Conservation (phyloP, 1,140 invertebrate genomes). For the Lordiphosa clarofinis region DNA sequence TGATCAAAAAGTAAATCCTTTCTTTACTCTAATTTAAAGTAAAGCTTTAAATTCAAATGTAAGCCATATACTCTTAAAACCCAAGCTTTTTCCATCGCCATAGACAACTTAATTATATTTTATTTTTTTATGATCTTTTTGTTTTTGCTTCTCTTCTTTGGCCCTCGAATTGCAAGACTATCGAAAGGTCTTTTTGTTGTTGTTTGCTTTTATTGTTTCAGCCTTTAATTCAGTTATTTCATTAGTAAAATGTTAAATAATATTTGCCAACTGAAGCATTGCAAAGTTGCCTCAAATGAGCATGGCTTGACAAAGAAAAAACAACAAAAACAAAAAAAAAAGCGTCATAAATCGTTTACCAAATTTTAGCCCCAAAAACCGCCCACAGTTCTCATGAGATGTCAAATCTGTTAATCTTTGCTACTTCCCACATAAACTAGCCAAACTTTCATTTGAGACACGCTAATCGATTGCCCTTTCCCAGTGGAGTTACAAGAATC, state of each 20-base stretch:
- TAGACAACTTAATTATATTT: background rate
- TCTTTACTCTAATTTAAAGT: slow-evolving; percentile 5
- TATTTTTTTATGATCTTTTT: slow-evolving; percentile 5
- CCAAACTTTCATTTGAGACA: slow-evolving; percentile 20
- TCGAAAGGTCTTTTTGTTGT: slow-evolving; percentile 13
- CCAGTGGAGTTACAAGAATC: slow-evolving; percentile 1
- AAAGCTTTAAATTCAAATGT: slow-evolving; percentile 9
- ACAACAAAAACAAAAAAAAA: slow-evolving; percentile 4
- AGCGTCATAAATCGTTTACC: too few species aligned
- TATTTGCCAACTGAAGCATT: slow-evolving; percentile 49
- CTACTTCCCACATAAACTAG: slow-evolving; percentile 23
- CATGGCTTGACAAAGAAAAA: slow-evolving; percentile 33
- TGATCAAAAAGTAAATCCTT: background rate
- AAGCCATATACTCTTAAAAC: background rate
- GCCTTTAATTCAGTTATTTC: slow-evolving; percentile 43
- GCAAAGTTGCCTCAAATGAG: slow-evolving; percentile 30
- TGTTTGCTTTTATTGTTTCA: slow-evolving; percentile 23
- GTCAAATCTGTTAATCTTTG: slow-evolving; percentile 1
- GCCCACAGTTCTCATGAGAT: slow-evolving; percentile 23
- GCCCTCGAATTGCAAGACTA: slow-evolving; percentile 30
- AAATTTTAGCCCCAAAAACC: background rate
- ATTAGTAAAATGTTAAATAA: slow-evolving; percentile 43
- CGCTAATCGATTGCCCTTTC: background rate
- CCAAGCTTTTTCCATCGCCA: slow-evolving; percentile 2
- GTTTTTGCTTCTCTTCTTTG: slow-evolving; percentile 22